Evolutionary conservation across 2,113 vertebrate genomes (phyloP).

Genomic region (Callipepla californica): DNA sequence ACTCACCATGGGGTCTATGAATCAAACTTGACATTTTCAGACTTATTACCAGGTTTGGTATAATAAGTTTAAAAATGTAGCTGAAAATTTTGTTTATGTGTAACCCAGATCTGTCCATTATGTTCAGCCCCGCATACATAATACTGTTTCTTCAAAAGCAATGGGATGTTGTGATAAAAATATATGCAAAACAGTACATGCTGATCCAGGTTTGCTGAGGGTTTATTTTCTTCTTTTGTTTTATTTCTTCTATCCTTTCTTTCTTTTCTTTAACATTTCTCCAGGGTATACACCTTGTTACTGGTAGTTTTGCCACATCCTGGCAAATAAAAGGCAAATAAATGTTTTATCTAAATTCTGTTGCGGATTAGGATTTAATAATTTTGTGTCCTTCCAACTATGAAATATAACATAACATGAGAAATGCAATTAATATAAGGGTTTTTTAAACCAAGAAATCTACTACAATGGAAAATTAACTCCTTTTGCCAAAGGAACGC

Average conservation of each 20-base stretch:
- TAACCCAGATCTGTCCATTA: slow-evolving; percentile 4
- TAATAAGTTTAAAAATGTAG: background rate
- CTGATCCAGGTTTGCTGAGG: background rate
- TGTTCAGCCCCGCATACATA: background rate
- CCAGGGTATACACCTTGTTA: background rate
- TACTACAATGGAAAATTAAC: background rate
- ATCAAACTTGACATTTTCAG: background rate
- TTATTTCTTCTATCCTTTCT: background rate
- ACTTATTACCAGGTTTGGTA: background rate
- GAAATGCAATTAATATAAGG: background rate
- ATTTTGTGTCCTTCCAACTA: background rate
- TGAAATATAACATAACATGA: background rate
- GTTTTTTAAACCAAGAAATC: background rate
- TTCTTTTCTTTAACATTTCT: too few species aligned
- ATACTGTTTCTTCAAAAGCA: background rate
- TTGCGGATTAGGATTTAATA: background rate
- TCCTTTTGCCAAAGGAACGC: too few species aligned
- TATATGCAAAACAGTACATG: background rate
- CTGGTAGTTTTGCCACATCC: background rate
- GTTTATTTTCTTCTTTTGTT: background rate
- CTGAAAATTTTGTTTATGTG: background rate
- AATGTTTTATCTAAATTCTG: background rate
- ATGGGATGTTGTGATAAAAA: background rate
- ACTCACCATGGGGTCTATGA: background rate
- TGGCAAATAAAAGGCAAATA: background rate